phyloP scores from a whole-genome alignment of 92 coral and sea anemone species.

The Epizoanthus stellaris region DNA sequence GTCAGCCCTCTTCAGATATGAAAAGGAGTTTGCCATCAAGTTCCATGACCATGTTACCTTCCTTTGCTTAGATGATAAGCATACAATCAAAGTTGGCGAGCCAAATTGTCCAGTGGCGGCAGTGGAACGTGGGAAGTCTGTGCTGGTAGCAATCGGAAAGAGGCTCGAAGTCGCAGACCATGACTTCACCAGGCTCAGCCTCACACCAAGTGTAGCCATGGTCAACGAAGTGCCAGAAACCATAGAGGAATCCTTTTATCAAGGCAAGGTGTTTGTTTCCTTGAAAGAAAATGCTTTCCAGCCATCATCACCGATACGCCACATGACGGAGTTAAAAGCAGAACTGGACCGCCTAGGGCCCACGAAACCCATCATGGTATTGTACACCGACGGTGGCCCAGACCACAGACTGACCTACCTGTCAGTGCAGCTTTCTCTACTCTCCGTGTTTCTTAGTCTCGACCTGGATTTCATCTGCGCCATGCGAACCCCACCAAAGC shows the following conservation, averaged over 20 bases:
- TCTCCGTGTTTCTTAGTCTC: slow-evolving; percentile 8
- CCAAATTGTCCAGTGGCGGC: slow-evolving; percentile 54
- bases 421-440: no score
- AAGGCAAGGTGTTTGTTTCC: slow-evolving; percentile 39
- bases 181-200: slow-evolving; percentile 50
- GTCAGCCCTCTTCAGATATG: slow-evolving; percentile 24
- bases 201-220: slow-evolving; percentile 49
- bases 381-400: no score
- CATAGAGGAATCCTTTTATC: slow-evolving; percentile 23
- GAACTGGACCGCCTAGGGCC: slow-evolving; percentile 14
- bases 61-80: slow-evolving; percentile 37
- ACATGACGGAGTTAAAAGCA: slow-evolving; percentile 41
- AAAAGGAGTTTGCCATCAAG: slow-evolving; percentile 30
- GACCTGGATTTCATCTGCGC: slow-evolving; percentile 28
- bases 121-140: slow-evolving; percentile 42
- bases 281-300: slow-evolving; percentile 38
- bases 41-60: slow-evolving; percentile 32
- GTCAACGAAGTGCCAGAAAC: slow-evolving; percentile 53
- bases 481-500: slow-evolving; percentile 30
- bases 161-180: slow-evolving; percentile 50
- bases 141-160: slow-evolving; percentile 42
- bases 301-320: slow-evolving; percentile 38
- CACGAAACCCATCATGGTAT: no score
- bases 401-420: no score
- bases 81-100: slow-evolving; percentile 50